Base-by-base conservation (phyloP, 2,888 invertebrate genomes). In the Phasia obesa region DNA sequence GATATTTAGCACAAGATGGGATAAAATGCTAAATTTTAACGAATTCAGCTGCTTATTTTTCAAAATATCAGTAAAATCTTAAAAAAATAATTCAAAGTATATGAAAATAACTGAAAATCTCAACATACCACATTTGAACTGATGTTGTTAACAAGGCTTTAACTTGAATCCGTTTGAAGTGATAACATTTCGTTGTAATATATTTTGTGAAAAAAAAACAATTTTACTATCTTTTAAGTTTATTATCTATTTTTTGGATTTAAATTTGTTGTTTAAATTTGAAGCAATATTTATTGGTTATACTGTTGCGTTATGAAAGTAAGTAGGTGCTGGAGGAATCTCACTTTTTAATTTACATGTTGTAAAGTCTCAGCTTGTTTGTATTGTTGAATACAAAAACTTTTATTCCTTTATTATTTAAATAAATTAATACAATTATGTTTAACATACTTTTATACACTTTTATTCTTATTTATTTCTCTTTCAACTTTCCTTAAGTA, bases 11-110 rank as follows among this genome's bases (percentile, higher is more conserved):
- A n/a, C n/a, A n/a, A n/a, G n/a, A n/a, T n/a, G n/a, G n/a, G n/a
- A n/a, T n/a, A n/a, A n/a, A n/a, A n/a, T n/a, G n/a, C n/a, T n/a
- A n/a, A n/a, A n/a, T n/a, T n/a, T n/a, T n/a, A n/a, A n/a, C n/a
- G n/a, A n/a, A n/a, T 49, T 7, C 75, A 76, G 59, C 69, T 73
- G 73, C 73, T 69, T 75, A 44, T 60, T 42, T 49, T 21, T 49
- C 17, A 53, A 60, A 53, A 71, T 62, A 64, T 71, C 70, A 49
- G 47, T 62, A 35, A 73, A 77, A 70, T 53, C 51, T 59, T 53
- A 42, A 51, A 42, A 31, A 15, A 27, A 57, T 19, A n/a, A 42
- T 57, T n/a, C n/a, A 38, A 27, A n/a, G 27, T 44, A 17, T 11
- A 31, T 23, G 51, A 53, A 15, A 51, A 60, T 35, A 25, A 13